Evolutionary conservation across 2,888 invertebrate genomes (phyloP).

Genomic region (Diloba caeruleocephala): DNA sequence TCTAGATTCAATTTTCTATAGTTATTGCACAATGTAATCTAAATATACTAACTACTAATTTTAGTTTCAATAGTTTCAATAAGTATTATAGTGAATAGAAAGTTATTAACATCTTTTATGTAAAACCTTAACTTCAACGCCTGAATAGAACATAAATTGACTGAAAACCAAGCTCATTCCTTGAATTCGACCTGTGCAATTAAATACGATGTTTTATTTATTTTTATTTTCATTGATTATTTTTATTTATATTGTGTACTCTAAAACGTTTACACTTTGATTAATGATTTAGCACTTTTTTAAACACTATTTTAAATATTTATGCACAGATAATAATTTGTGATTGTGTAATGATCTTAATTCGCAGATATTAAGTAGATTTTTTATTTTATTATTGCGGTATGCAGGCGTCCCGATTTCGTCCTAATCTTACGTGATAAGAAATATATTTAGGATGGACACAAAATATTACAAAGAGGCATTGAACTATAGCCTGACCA

Average conservation of each 20-base stretch:
- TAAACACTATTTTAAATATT: constrained; percentile 43
- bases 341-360: constrained; percentile 40
- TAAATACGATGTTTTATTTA: constrained; percentile 19
- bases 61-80: constrained; percentile 28
- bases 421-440: constrained; percentile 1
- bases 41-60: constrained; percentile 27
- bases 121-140: too few relatives aligned
- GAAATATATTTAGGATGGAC: constrained; percentile 11
- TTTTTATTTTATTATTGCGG: constrained; percentile 26
- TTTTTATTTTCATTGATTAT: constrained; percentile 23
- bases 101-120: constrained; percentile 12
- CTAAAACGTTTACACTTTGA: constrained; percentile 44
- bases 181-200: constrained; percentile 28
- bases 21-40: constrained; percentile 38
- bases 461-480: too few relatives aligned
- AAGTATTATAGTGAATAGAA: constrained; percentile 18
- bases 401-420: constrained; percentile 34
- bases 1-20: constrained; percentile 1
- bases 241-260: constrained; percentile 42
- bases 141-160: constrained; percentile 29
- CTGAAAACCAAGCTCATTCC: constrained; percentile 16
- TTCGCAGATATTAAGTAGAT: constrained; percentile 42
- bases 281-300: constrained; percentile 52
- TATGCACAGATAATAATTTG: constrained; percentile 47
- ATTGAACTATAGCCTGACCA: too few relatives aligned